A percentile compares a stretch with the other conserved stretches of the same genome.
Conservation (phyloP, 2,113 vertebrate species). For the Casuarius casuarius region DNA sequence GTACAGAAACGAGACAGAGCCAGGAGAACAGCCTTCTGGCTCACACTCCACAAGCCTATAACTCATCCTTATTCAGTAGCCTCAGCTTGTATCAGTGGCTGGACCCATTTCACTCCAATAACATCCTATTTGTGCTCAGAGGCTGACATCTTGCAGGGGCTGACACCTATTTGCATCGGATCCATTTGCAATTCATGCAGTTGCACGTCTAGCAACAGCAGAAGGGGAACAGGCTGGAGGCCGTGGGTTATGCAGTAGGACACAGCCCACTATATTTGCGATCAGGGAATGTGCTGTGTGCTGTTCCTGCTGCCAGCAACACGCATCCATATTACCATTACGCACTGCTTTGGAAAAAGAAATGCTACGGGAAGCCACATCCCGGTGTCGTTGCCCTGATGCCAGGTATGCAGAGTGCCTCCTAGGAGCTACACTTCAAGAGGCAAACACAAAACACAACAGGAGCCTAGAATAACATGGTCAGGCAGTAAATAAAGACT, state of each 20-base stretch:
- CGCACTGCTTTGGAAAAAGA: neutral
- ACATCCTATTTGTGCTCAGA: neutral
- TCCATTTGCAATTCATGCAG: conserved; percentile 34
- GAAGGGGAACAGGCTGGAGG: neutral
- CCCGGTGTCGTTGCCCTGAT: neutral
- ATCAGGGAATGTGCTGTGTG: neutral
- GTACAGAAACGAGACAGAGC: neutral
- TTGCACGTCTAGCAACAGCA: neutral
- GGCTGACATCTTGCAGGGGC: neutral
- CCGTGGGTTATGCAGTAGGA: neutral
- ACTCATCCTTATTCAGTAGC: neutral
- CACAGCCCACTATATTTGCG: neutral
- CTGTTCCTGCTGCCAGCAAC: neutral
- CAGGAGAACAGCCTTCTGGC: neutral
- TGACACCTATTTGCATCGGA: conserved; percentile 21
- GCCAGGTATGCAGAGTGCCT: conserved; percentile 49
- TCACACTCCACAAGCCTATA: neutral
- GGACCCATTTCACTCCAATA: neutral
- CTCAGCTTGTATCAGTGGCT: neutral
- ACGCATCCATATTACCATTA: neutral
- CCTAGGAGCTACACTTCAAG: neutral
- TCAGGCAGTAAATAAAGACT: conserved; percentile 8
- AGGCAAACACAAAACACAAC: conserved; percentile 6
- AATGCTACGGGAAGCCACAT: neutral
- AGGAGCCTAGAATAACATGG: conserved; percentile 45